phyloP scores from a whole-genome alignment of 2,797 vertebrate genomes.

The Phalanger gymnotis region DNA sequence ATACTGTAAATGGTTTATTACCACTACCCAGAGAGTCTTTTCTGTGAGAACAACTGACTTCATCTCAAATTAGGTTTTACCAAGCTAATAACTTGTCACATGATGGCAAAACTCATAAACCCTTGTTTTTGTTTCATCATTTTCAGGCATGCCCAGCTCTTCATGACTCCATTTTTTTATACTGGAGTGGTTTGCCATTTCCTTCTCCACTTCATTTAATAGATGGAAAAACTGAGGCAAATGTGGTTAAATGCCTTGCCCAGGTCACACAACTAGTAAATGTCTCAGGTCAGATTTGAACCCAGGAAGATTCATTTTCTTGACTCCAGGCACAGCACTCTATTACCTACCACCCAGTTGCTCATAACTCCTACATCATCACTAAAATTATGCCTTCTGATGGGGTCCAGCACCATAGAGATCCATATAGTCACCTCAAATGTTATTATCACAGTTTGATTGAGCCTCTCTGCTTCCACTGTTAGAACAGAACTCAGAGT shows the following conservation, averaged over 20 bases:
- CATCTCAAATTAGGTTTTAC: neutral
- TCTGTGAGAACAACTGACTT: neutral
- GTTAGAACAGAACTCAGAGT: neutral
- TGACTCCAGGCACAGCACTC: neutral
- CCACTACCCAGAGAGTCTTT: neutral
- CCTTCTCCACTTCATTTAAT: neutral
- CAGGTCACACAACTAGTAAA: neutral
- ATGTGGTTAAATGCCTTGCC: neutral
- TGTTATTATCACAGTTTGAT: neutral
- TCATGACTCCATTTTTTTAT: neutral
- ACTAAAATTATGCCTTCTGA: neutral
- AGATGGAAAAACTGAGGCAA: neutral
- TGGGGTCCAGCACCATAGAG: neutral
- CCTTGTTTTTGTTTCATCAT: neutral
- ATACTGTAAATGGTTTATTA: neutral
- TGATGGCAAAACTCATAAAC: neutral
- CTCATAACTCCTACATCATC: neutral
- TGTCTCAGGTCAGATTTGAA: neutral
- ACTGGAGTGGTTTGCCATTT: neutral
- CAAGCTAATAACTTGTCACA: neutral
- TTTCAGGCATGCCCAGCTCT: neutral
- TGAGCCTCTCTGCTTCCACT: neutral
- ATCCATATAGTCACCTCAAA: neutral
- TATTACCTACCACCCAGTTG: neutral
- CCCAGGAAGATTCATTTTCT: neutral